Conservation (phyloP, 64 coral and sea anemone genomes). For the Dendronephthya gigantea region DNA sequence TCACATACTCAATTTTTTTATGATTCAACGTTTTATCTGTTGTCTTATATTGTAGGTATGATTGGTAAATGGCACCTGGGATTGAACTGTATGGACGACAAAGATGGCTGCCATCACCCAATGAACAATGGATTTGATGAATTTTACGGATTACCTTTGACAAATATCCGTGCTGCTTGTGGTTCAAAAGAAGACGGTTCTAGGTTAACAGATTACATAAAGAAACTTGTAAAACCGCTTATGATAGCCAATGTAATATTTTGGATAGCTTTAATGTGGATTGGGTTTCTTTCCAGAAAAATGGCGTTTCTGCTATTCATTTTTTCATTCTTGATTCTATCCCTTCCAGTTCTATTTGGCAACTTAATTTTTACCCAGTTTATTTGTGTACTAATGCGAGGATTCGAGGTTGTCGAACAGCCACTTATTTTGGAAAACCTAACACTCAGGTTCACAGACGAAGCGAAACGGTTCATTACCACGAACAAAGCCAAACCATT, state of each 20-base stretch:
- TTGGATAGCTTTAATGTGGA: background rate
- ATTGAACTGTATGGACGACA: conserved; percentile 16
- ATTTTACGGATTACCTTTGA: conserved; percentile 31
- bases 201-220: background rate
- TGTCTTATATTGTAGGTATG: background rate
- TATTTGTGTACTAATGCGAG: conserved; percentile 26
- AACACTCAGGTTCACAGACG: conserved; percentile 24
- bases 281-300: background rate
- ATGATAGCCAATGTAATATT: background rate
- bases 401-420: conserved; percentile 27
- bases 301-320: background rate
- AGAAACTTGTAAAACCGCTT: background rate
- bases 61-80: conserved; percentile 42
- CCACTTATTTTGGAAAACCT: background rate
- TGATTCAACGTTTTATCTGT: no score
- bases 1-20: no score
- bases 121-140: conserved; percentile 22
- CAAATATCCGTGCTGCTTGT: conserved; percentile 22
- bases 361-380: background rate
- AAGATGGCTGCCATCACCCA: conserved; percentile 28
- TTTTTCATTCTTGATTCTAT: background rate
- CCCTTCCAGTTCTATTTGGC: background rate
- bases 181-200: conserved; percentile 19
- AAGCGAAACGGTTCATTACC: conserved; percentile 13
- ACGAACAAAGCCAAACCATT: conserved; percentile 21